Evolutionary conservation across 2,888 invertebrate genomes (phyloP).

Genomic region (Cotesia congregata): DNA sequence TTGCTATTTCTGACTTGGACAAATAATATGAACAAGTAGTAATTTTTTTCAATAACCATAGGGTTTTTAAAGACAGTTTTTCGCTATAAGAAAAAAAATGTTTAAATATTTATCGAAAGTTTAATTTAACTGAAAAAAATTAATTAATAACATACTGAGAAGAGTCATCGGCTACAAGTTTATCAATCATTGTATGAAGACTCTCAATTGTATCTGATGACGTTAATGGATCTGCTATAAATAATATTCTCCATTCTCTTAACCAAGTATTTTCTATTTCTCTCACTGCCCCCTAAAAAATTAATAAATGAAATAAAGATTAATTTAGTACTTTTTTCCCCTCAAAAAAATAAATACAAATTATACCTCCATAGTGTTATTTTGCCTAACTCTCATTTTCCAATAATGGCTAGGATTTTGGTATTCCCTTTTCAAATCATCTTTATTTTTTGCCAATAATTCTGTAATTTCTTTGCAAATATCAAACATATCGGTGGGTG

Average conservation of each 20-base stretch:
- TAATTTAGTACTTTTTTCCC: conserved; percentile 13
- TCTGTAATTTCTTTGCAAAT: conserved; percentile 60
- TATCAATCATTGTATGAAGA: conserved; percentile 72
- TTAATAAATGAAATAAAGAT: conserved; percentile 18
- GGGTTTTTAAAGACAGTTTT: conserved; percentile 58
- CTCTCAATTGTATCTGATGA: conserved; percentile 66
- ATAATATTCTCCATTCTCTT: conserved; percentile 76
- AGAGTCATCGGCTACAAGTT: conserved; percentile 68
- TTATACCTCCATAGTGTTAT: conserved; percentile 62
- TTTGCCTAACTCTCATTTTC: conserved; percentile 63
- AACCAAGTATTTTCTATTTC: conserved; percentile 77
- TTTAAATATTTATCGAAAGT: background rate
- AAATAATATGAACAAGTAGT: conserved; percentile 67
- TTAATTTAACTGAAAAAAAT: background rate
- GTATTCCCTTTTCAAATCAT: conserved; percentile 59
- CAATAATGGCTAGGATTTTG: conserved; percentile 58
- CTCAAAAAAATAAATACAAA: conserved; percentile 26
- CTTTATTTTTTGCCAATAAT: conserved; percentile 57
- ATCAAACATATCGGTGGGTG: conserved; percentile 57
- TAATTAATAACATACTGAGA: conserved; percentile 40
- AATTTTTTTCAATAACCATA: conserved; percentile 69
- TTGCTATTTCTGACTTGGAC: conserved; percentile 67
- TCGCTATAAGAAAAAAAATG: conserved; percentile 42
- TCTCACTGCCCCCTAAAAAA: conserved; percentile 73
- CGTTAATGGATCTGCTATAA: conserved; percentile 75